Percentiles rank a stretch among this genome's conserved stretches.
These are phyloP conservation scores for Leucosticte australis DNA, from an alignment of 2,113 vertebrate genomes.

Conservation along the genomic window DNA sequence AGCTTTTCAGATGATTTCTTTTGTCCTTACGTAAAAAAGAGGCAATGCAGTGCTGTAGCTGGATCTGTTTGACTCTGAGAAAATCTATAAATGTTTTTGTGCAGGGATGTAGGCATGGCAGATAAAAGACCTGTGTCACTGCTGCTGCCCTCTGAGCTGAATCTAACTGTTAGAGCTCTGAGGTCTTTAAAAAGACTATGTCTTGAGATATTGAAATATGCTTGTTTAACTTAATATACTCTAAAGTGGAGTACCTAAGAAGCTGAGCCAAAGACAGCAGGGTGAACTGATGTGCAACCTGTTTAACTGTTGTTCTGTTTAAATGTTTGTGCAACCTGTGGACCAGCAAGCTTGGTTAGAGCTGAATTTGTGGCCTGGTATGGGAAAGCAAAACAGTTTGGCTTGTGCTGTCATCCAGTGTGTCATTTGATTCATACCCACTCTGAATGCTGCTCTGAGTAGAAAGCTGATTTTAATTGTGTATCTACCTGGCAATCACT, in stretches of 20 bases:
- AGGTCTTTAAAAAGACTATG: neutral
- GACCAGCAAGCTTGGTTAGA: neutral
- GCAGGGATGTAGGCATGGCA: neutral
- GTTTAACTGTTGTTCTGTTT: neutral
- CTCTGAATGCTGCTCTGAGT: neutral
- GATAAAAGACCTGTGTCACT: neutral
- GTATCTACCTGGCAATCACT: neutral
- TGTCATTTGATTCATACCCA: neutral
- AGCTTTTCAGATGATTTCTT: neutral
- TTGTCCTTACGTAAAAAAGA: neutral
- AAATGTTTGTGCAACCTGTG: neutral
- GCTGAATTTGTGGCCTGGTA: neutral
- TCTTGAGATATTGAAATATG: neutral
- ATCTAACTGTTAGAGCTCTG: neutral
- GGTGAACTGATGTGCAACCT: neutral
- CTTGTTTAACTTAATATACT: neutral
- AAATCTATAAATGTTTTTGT: neutral
- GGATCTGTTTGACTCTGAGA: neutral
- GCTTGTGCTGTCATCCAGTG: neutral
- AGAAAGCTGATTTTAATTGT: neutral
- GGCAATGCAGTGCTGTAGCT: neutral
- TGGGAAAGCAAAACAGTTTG: neutral
- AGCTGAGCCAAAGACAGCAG: neutral
- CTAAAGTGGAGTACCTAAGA: neutral
- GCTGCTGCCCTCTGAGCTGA: neutral